phyloP scores from a whole-genome alignment of 2,797 vertebrate genomes.

The Taenioides sp. region DNA sequence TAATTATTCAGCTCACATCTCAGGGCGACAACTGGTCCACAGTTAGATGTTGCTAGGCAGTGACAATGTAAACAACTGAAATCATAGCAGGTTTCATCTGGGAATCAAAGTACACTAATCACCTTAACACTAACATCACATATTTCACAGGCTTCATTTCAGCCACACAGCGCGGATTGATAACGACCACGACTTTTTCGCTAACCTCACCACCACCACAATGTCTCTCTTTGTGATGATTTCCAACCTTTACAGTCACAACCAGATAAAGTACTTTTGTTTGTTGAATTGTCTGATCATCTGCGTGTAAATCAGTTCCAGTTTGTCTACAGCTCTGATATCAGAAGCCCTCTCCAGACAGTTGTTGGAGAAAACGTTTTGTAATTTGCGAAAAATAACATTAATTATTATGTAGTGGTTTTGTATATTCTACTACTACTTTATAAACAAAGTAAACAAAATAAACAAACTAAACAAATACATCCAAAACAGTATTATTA shows the following conservation, averaged over 20 bases:
- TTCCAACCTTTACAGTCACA: slow-evolving; percentile 59
- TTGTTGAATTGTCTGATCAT: too few species aligned
- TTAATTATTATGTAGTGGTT: too few species aligned
- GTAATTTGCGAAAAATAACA: too few species aligned
- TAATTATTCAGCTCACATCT: slow-evolving; percentile 77
- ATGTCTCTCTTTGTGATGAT: slow-evolving; percentile 46
- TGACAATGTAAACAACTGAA: not conserved
- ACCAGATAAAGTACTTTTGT: slow-evolving; percentile 7
- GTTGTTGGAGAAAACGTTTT: too few species aligned
- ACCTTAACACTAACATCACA: slow-evolving; percentile 21
- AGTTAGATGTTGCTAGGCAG: slow-evolving; percentile 13
- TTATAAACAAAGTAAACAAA: too few species aligned
- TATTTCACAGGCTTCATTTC: slow-evolving; percentile 33
- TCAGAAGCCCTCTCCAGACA: too few species aligned
- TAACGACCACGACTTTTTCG: slow-evolving; percentile 19
- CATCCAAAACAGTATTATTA: too few species aligned
- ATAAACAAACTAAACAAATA: too few species aligned
- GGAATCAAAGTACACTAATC: too few species aligned
- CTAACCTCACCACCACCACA: slow-evolving; percentile 43
- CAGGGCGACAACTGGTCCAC: slow-evolving; percentile 54
- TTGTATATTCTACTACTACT: too few species aligned
- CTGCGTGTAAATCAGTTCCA: too few species aligned
- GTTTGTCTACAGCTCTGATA: too few species aligned
- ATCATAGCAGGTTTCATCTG: not conserved
- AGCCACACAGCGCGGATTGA: slow-evolving; percentile 21